Percentiles rank a stretch among this genome's conserved stretches.
Conservation (phyloP, 2,113 vertebrate genomes). For the Martes martes region DNA sequence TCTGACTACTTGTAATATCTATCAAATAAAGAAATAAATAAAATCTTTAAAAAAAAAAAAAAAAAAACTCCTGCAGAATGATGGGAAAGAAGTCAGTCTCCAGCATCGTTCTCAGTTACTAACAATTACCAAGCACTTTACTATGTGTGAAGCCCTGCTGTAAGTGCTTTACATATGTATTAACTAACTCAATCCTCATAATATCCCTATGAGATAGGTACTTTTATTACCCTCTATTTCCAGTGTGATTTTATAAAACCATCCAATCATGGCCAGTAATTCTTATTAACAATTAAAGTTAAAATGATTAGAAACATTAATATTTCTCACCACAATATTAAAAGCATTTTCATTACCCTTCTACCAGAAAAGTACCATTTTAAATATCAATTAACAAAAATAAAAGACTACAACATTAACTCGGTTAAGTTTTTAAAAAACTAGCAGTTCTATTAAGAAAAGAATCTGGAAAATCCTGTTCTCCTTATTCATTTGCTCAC, state of each 20-base stretch:
- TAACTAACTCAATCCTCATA: neutral
- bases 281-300: neutral
- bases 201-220: neutral
- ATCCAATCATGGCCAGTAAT: neutral
- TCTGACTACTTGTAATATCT: too few species aligned
- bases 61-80: neutral
- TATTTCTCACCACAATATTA: neutral
- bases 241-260: neutral
- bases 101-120: neutral
- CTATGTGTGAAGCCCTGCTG: neutral
- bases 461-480: neutral
- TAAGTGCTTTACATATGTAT: neutral
- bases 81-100: neutral
- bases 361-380: neutral
- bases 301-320: conserved; percentile 20
- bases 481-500: neutral
- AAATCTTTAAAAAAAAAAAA: too few species aligned
- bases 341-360: neutral
- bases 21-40: too few species aligned
- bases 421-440: neutral
- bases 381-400: conserved; percentile 2
- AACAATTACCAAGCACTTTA: neutral
- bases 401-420: neutral
- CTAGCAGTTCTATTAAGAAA: neutral
- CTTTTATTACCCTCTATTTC: neutral